These are phyloP conservation scores for Parnassius orleans DNA, from an alignment of 2,888 invertebrate genomes.

Conservation along the genomic window DNA sequence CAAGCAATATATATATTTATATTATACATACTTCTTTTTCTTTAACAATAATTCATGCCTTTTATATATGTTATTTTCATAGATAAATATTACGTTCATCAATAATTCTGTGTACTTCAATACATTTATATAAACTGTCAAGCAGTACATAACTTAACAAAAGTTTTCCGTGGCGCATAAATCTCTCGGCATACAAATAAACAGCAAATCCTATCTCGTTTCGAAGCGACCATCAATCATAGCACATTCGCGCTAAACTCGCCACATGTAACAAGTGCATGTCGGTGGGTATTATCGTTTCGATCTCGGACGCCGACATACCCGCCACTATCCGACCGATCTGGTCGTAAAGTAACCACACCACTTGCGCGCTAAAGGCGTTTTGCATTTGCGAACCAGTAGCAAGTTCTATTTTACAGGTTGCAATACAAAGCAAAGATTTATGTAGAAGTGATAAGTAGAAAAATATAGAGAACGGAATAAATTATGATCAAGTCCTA, in stretches of 20 bases:
- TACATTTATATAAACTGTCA: neutral
- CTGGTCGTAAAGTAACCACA: slow-evolving; percentile 14
- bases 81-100: too few species aligned
- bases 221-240: slow-evolving; percentile 10
- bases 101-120: neutral
- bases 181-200: neutral
- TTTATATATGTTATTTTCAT: too few species aligned
- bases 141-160: neutral
- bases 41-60: too few species aligned
- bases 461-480: too few species aligned
- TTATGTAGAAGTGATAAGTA: neutral
- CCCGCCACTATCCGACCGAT: slow-evolving; percentile 14
- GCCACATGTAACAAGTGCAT: neutral
- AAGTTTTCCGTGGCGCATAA: slow-evolving; percentile 3
- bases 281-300: slow-evolving; percentile 9
- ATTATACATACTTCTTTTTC: too few species aligned
- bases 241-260: slow-evolving; percentile 3
- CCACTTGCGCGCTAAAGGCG: slow-evolving; percentile 1
- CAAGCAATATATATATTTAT: too few species aligned
- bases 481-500: too few species aligned
- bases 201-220: slow-evolving; percentile 4
- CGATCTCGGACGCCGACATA: slow-evolving; percentile 8
- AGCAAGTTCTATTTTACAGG: neutral
- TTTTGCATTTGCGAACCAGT: slow-evolving; percentile 12
- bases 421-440: neutral